These are phyloP conservation scores for Spodoptera littoralis DNA, from an alignment of 2,888 invertebrate species.

Conservation along the genomic window DNA sequence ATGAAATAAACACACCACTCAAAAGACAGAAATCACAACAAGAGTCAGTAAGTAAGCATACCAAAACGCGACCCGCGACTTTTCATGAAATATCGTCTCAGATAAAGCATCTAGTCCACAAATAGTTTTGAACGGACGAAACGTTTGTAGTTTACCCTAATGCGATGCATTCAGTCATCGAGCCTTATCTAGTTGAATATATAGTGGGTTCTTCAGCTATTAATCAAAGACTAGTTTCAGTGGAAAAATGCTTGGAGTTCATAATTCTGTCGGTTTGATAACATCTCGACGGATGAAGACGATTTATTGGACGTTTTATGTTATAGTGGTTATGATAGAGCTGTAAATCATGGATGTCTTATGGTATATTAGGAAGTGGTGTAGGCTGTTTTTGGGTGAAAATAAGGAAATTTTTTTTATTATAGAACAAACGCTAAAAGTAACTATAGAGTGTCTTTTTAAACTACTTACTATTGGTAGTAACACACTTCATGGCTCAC, in stretches of 20 bases:
- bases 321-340: constrained; percentile 29
- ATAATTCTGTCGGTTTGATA: constrained; percentile 58
- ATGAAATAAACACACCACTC: constrained; percentile 11
- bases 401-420: background rate
- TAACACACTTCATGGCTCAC: too few species aligned
- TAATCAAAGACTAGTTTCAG: constrained; percentile 71
- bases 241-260: constrained; percentile 53
- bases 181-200: constrained; percentile 79
- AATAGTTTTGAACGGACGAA: constrained; percentile 83
- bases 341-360: constrained; percentile 3
- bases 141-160: constrained; percentile 78
- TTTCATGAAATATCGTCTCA: constrained; percentile 75
- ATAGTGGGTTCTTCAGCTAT: constrained; percentile 70
- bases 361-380: background rate
- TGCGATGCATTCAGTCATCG: constrained; percentile 80
- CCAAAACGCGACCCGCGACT: constrained; percentile 61
- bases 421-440: too few species aligned
- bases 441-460: too few species aligned
- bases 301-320: constrained; percentile 49
- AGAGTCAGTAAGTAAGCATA: constrained; percentile 22
- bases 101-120: constrained; percentile 73
- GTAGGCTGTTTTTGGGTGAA: too few species aligned
- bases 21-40: constrained; percentile 56
- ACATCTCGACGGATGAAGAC: constrained; percentile 48
- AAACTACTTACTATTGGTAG: too few species aligned